Conservation (phyloP, 2,113 vertebrate genomes). For the Stomatorhinus ivindoensis region DNA sequence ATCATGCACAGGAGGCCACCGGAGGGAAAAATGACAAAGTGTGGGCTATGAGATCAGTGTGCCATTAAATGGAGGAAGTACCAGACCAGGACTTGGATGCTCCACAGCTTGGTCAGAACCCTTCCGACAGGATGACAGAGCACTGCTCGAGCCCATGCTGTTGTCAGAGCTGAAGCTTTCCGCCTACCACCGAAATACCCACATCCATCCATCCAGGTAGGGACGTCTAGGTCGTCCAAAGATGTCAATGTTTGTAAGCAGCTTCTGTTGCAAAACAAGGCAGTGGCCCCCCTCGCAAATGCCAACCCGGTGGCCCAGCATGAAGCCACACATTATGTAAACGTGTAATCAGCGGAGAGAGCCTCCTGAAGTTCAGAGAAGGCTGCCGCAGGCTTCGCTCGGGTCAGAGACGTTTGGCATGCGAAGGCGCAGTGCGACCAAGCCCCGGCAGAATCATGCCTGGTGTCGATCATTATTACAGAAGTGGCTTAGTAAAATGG, state of each 20-base stretch:
- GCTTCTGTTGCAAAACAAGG: background rate
- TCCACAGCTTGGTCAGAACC: background rate
- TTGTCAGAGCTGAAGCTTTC: background rate
- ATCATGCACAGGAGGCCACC: background rate
- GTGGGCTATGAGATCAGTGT: background rate
- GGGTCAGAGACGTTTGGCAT: background rate
- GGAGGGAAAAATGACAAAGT: background rate
- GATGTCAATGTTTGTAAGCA: too few species aligned
- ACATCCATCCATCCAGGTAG: background rate
- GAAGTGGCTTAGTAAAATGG: background rate
- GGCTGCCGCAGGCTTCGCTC: background rate
- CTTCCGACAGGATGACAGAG: background rate
- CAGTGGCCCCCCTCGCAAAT: background rate
- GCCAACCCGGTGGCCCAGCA: background rate
- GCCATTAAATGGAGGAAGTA: background rate
- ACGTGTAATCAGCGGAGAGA: background rate
- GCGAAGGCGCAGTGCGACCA: background rate
- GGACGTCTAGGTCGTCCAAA: background rate
- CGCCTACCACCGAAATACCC: background rate
- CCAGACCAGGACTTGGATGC: background rate
- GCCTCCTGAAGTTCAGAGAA: background rate
- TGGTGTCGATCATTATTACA: background rate
- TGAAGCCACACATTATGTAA: too few species aligned
- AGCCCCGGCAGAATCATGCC: background rate
- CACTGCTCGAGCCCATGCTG: background rate